Base-by-base conservation (phyloP, 2,888 invertebrate species). In the Tachystola acroxantha region DNA sequence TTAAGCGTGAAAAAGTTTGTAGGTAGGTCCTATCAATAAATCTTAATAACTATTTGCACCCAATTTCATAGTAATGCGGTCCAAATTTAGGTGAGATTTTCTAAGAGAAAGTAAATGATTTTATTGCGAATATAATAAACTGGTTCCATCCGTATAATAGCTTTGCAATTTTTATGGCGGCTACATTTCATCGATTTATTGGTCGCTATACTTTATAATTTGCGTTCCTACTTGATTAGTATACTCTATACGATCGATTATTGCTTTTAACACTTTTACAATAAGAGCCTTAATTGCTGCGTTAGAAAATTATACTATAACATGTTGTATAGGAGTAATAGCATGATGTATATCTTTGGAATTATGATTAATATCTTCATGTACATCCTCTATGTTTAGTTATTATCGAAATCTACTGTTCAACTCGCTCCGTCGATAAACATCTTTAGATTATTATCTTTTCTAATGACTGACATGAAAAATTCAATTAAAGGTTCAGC, bases 101-200 rank as follows among this genome's bases (percentile, higher is more conserved):
- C 73, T 65, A 69, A 74, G 78, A 79, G 84, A 84, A 85, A 85
- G 84, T 82, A 68, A 79, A 78, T 35, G 66, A 73, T 78, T 74
- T 79, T 76, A 69, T 76, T 74, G 70, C 71, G 55, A 74, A 77
- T 79, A 60, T 59, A 55, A 52, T 54, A 45, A 74, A 81, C 82
- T 64, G 74, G 82, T 81, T 74, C 42, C 51, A 43, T 45, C 46
- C 44, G 45, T 53, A 60, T 66, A 62, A 59, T 57, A 49, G 64
- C 54, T 57, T 57, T 48, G 65, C 67, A 63, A 67, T 66, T 67
- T 66, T 68, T 63, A 58, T 55, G 32, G 43, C 52, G 52, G 60
- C 55, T 50, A 58, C 57, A 52, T 53, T 58, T 61, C 56, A 63
- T 63, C 50, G 53, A 64, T 62, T 62, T 59, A 53, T 54, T 39